Percentiles rank a stretch among this genome's conserved stretches.
phyloP scores from a whole-genome alignment of 2,797 vertebrate species.

The Chloroceryle inda region DNA sequence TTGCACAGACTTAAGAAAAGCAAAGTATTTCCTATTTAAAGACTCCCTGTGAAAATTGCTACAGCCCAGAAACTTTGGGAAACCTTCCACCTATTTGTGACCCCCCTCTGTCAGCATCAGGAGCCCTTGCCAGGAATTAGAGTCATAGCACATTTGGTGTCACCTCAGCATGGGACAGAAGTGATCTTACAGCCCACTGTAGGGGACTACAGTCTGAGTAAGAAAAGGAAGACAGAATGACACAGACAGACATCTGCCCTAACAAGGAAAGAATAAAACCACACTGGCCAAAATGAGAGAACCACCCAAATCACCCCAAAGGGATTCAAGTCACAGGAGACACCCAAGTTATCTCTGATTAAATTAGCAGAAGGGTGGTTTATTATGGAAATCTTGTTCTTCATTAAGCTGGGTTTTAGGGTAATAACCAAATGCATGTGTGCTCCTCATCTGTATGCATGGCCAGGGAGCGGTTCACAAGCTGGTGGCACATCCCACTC shows the following conservation, averaged over 20 bases:
- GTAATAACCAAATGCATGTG: not conserved
- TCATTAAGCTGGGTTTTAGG: slow-evolving; percentile 44
- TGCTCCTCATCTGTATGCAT: not conserved
- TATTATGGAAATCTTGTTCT: slow-evolving; percentile 22
- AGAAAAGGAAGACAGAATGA: not conserved
- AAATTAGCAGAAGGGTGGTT: not conserved
- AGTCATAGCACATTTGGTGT: not conserved
- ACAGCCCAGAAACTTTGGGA: not conserved
- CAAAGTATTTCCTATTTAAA: not conserved
- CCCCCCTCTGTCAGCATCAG: not conserved
- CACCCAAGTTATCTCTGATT: not conserved
- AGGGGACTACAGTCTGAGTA: not conserved
- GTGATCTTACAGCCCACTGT: not conserved
- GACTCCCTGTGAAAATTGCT: not conserved
- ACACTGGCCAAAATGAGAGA: not conserved
- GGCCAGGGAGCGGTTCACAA: not conserved
- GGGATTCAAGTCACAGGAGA: not conserved
- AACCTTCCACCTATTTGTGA: not conserved
- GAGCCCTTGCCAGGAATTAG: not conserved
- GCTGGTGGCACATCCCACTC: fast-evolving
- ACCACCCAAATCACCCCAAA: not conserved
- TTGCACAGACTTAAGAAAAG: not conserved
- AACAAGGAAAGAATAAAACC: not conserved
- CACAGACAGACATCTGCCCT: not conserved
- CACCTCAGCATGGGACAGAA: not conserved